phyloP scores from a whole-genome alignment of 2,797 vertebrate genomes.

The Eremophila alpestris region DNA sequence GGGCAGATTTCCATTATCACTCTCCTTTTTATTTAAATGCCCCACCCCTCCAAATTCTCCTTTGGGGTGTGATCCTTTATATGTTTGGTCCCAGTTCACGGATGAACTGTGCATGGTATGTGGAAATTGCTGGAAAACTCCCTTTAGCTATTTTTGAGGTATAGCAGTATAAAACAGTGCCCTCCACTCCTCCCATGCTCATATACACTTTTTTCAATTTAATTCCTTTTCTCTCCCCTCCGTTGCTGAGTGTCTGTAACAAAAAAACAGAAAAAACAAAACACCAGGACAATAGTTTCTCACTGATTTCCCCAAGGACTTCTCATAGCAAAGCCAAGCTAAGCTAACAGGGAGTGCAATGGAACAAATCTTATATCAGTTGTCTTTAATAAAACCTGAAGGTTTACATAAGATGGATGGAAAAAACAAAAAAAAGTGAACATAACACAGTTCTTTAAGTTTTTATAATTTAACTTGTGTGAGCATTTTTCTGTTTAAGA shows the following conservation, averaged over 20 bases:
- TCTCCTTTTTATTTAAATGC: not conserved
- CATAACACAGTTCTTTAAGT: not conserved
- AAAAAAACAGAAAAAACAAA: not conserved
- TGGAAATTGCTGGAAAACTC: not conserved
- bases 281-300: not conserved
- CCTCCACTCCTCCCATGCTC: not conserved
- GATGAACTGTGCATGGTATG: not conserved
- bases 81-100: not conserved
- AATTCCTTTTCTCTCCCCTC: not conserved
- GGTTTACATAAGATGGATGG: not conserved
- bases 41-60: not conserved
- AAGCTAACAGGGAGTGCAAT: not conserved
- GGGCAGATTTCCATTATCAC: not conserved
- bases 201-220: not conserved
- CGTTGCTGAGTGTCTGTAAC: not conserved
- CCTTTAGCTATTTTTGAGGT: conserved; percentile 3
- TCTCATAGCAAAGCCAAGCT: not conserved
- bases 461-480: not conserved
- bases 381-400: not conserved
- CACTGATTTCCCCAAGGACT: not conserved
- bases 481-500: not conserved
- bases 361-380: not conserved
- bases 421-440: not conserved
- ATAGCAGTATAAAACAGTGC: not conserved
- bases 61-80: not conserved